Conservation (phyloP, 2,888 invertebrate genomes). For the Himalopsyche anomala region DNA sequence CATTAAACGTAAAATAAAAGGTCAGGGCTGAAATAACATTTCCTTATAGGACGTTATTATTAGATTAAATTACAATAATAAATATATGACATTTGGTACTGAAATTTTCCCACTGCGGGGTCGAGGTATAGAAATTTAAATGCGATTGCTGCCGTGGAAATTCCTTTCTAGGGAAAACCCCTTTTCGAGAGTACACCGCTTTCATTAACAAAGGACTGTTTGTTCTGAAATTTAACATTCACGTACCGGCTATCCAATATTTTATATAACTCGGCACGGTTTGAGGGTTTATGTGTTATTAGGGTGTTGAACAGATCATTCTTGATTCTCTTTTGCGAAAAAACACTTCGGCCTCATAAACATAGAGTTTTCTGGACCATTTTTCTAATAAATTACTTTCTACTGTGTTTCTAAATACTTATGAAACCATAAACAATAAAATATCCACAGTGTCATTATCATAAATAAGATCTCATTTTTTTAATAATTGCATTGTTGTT, state of each 20-base stretch:
- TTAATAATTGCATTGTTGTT: no score
- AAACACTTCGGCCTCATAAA: not conserved
- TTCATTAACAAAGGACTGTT: slow-evolving; percentile 22
- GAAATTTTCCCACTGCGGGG: not conserved
- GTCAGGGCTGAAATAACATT: no score
- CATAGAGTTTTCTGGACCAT: no score
- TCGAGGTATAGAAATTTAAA: slow-evolving; percentile 16
- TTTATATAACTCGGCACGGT: not conserved
- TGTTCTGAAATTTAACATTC: slow-evolving; percentile 13
- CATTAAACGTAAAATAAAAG: no score
- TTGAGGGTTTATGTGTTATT: not conserved
- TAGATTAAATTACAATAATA: not conserved
- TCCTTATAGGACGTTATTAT: not conserved
- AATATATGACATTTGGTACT: not conserved
- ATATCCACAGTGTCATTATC: no score
- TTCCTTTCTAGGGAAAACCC: not conserved
- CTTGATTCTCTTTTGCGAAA: not conserved
- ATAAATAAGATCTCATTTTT: no score
- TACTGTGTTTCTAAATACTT: no score
- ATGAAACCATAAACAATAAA: no score
- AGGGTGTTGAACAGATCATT: not conserved
- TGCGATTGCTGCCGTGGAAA: not conserved
- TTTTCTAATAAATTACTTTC: no score
- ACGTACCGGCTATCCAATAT: slow-evolving; percentile 21
- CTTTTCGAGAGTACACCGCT: not conserved